These are phyloP conservation scores for Cephalotes varians DNA, from an alignment of 2,888 invertebrate species.

Conservation along the genomic window DNA sequence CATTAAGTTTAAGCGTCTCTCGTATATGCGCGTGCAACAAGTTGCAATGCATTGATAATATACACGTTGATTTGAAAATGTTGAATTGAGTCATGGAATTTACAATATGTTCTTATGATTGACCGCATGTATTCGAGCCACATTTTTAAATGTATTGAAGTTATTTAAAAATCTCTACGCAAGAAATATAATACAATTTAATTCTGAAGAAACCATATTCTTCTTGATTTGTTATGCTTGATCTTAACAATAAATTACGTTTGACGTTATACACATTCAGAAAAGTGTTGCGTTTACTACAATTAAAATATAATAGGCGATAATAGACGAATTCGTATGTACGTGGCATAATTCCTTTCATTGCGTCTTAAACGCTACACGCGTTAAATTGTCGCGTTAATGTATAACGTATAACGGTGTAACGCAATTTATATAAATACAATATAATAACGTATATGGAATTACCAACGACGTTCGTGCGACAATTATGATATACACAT, in stretches of 20 bases:
- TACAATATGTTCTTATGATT: background rate
- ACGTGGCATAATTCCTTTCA: background rate
- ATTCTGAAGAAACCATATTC: background rate
- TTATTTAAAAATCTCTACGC: background rate
- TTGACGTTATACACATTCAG: background rate
- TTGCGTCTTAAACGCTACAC: background rate
- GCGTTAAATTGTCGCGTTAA: background rate
- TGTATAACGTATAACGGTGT: slow-evolving; percentile 7
- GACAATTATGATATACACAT: background rate
- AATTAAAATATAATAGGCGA: background rate
- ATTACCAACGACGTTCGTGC: slow-evolving; percentile 11
- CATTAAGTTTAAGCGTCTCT: background rate
- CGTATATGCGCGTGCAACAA: background rate
- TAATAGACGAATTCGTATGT: background rate
- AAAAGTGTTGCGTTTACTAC: background rate
- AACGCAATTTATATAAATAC: slow-evolving; percentile 31
- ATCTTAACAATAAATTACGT: background rate
- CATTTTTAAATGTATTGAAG: background rate
- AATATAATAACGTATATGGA: slow-evolving; percentile 1
- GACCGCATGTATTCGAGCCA: background rate
- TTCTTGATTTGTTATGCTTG: too few relatives aligned
- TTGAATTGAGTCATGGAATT: background rate
- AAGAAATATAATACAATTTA: background rate
- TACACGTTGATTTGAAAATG: background rate
- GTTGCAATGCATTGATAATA: background rate